Percentiles rank a stretch among this genome's conserved stretches.
phyloP scores from a whole-genome alignment of 1,140 invertebrate genomes.

The Dendroctonus valens region DNA sequence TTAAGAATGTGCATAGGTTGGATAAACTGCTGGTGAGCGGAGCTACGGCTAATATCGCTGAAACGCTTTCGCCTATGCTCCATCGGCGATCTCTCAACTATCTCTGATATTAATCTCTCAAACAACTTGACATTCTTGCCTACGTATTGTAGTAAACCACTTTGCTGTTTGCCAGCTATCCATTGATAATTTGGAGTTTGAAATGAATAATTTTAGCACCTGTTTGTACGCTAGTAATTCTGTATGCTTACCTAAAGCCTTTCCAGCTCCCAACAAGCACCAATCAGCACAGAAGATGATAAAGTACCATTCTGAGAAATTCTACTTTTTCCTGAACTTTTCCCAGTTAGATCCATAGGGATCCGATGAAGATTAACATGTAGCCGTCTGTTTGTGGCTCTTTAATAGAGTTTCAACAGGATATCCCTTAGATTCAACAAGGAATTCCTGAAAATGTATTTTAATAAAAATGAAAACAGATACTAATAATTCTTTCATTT shows the following conservation, averaged over 20 bases:
- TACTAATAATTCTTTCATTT: too few species aligned
- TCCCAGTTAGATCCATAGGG: conserved; percentile 34
- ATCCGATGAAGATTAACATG: conserved; percentile 54
- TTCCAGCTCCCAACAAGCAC: conserved; percentile 61
- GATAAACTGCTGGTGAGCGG: too few species aligned
- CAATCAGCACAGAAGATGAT: conserved; percentile 64
- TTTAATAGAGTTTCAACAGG: conserved; percentile 63
- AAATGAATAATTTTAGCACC: conserved; percentile 3
- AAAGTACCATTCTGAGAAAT: conserved; percentile 70
- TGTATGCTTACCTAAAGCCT: conserved; percentile 62
- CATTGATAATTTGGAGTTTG: too few species aligned
- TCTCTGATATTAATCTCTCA: too few species aligned
- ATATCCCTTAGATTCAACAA: conserved; percentile 39
- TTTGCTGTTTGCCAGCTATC: too few species aligned
- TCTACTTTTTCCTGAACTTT: conserved; percentile 53
- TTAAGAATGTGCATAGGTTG: too few species aligned
- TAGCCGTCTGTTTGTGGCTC: conserved; percentile 71
- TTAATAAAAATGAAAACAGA: too few species aligned
- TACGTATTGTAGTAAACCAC: too few species aligned
- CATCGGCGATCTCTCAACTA: too few species aligned
- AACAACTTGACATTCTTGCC: too few species aligned
- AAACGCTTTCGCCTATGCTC: too few species aligned
- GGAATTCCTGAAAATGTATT: conserved; percentile 29
- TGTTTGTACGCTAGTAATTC: background rate
- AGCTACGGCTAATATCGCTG: too few species aligned